Evolutionary conservation across 2,113 vertebrate genomes (phyloP), one percentile per base, ranked within the genome.

Genomic region (Propithecus coquereli): DNA sequence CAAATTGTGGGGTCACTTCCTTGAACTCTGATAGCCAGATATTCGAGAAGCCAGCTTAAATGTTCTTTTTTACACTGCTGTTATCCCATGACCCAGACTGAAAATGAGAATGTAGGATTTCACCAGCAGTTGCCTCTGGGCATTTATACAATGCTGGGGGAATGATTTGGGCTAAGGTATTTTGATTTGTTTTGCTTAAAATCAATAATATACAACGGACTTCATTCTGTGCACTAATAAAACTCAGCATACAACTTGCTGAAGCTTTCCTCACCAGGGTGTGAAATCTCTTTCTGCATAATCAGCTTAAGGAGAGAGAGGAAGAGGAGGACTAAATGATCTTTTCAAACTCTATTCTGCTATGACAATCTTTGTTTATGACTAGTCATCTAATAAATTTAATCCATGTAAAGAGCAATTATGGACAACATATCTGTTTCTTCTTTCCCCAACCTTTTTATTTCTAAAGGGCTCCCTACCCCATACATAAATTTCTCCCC

Each of bases 151-250:
- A 13, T 9, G 30, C 25, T 87, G 57, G 66, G 25, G 66, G 65
- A 84, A 65, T 40, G 11, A 57, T 74, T 11, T 59, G 65, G 45
- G 73, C 8, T 32, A 16, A 30, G 25, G 34, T 23, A 73, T 57
- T 94, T 77, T 45, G 3, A n/a, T 86, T 59, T 68, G 61, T 85
- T 93, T 81, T 65, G 87, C 54, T 90, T 94, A 57, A 82, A 83
- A 89, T 70, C 47, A 93, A 0, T 63, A 82, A 37, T 34, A 68
- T n/a, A 66, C 54, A 83, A 47, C 11, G 22, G 50, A 79, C 74
- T 82, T 95, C 50, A 79, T 83, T 66, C 32, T 12, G 23, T 54
- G 45, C 30, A 73, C 6, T 37, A 63, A 59, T 54, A 52, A 54
- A 73, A 59, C 16, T 68, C 30, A 65, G 76, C 13, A 40, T 16